These are phyloP conservation scores for Arizona elegans DNA, from an alignment of 2,113 vertebrate species.

Conservation along the genomic window DNA sequence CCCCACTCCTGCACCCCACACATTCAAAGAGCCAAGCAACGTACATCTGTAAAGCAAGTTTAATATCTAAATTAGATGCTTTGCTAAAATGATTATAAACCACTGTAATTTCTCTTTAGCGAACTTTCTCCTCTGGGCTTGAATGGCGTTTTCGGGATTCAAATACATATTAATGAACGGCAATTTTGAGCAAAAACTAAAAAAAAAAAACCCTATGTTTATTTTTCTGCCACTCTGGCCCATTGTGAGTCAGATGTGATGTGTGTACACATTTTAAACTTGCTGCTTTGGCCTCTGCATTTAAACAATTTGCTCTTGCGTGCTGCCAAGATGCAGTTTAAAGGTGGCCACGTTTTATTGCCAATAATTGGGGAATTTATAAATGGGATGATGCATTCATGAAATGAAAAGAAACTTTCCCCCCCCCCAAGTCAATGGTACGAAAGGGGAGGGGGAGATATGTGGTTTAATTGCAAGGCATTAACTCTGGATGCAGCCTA, in stretches of 20 bases:
- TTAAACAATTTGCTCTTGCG: neutral
- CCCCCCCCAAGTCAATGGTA: neutral
- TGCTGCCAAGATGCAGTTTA: neutral
- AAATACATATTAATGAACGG: slow-evolving; percentile 41
- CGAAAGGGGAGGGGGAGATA: neutral
- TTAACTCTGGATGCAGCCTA: neutral
- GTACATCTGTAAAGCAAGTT: slow-evolving; percentile 47
- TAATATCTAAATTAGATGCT: slow-evolving; percentile 62
- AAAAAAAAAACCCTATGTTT: slow-evolving; percentile 4
- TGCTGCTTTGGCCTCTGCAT: neutral
- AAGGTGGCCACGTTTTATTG: neutral
- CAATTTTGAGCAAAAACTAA: neutral
- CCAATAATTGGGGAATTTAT: neutral
- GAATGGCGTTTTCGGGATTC: slow-evolving; percentile 33
- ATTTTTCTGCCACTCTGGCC: neutral
- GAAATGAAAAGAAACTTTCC: slow-evolving; percentile 12
- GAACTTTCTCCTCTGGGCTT: slow-evolving; percentile 9
- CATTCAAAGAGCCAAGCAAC: slow-evolving; percentile 50
- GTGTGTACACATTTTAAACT: neutral
- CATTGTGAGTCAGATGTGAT: neutral
- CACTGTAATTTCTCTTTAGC: slow-evolving; percentile 33
- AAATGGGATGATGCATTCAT: slow-evolving; percentile 4
- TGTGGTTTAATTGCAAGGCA: neutral
- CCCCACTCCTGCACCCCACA: slow-evolving; percentile 46
- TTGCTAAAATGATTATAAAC: slow-evolving; percentile 57